Conservation (phyloP, 2,113 vertebrate genomes). For the Cranoglanis bouderius region DNA sequence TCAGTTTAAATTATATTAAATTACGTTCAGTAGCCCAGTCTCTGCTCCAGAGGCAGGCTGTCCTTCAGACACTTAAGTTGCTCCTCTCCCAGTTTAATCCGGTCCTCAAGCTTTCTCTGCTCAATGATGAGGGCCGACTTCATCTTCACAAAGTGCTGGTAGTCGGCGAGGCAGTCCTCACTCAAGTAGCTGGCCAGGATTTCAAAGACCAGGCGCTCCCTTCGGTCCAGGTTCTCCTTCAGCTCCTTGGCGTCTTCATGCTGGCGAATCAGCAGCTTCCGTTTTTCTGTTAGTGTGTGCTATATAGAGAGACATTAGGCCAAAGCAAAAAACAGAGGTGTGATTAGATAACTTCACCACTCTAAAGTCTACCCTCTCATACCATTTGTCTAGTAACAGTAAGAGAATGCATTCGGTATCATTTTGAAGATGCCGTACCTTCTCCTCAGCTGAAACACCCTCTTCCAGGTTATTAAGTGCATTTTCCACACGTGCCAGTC, state of each 20-base stretch:
- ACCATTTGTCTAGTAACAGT: neutral
- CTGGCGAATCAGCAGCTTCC: slow-evolving; percentile 84
- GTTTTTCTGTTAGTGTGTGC: slow-evolving; percentile 84
- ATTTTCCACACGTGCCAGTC: slow-evolving; percentile 90
- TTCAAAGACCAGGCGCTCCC: slow-evolving; percentile 80
- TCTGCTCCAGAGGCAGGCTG: slow-evolving; percentile 77
- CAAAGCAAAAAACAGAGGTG: neutral
- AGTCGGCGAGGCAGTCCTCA: slow-evolving; percentile 83
- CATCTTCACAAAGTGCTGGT: slow-evolving; percentile 92
- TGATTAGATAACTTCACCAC: neutral
- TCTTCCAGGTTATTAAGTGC: slow-evolving; percentile 90
- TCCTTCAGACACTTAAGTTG: slow-evolving; percentile 89
- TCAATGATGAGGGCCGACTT: slow-evolving; percentile 92
- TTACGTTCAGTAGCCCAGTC: slow-evolving; percentile 44
- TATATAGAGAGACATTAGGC: slow-evolving; percentile 54
- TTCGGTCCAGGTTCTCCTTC: slow-evolving; percentile 91
- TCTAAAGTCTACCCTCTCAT: neutral
- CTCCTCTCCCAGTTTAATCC: slow-evolving; percentile 91
- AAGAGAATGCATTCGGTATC: neutral
- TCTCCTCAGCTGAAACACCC: slow-evolving; percentile 77
- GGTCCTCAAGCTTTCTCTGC: slow-evolving; percentile 90
- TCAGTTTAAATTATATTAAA: neutral
- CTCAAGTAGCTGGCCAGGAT: slow-evolving; percentile 82
- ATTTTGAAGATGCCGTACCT: slow-evolving; percentile 68
- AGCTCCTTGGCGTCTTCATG: slow-evolving; percentile 91